Base-by-base conservation (phyloP, 1,140 invertebrate genomes). In the Meteorus sp. region DNA sequence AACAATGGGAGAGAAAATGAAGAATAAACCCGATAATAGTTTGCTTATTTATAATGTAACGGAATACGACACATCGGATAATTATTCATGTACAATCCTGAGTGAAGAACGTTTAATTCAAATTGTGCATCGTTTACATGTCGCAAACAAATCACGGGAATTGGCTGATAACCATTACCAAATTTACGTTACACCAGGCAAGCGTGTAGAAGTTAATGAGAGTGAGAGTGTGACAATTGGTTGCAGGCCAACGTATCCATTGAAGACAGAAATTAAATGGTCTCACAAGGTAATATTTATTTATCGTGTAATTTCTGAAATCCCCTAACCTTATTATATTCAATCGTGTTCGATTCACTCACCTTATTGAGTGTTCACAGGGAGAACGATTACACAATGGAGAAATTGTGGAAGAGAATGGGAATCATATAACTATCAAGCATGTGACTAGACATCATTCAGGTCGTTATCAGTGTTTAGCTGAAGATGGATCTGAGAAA, bases 381-480 rank as follows among this genome's bases (percentile, higher is more conserved):
- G 69, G 56, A 15, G n/a, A 62, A 8, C 61, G 64, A 17, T 11
- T 77, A 44, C 52, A 60, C 13, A 27, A 47, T 0, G 23, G 19
- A 13, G 39, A 57, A 31, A 31, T 15, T 23, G 25, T 31, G 8
- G 45, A 67, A 0, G 31, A 39, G 3, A 61, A 64, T 3, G 68
- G 59, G 8, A 67, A 67, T 15, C 51, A 43, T 6, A 56, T 72
- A n/a, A 61, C 56, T 4, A 71, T 77, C 29, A 59, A 37, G 13
- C 72, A 72, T 15, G 69, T 67, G 2, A 70, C 57, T n/a, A 73
- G 60, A 51, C 66, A 69, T 35, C 25, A 70, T 33, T 48, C 51
- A 5, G 74, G 73, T n/a, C 25, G 37, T 6, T 77, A 76, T 62
- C 67, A 68, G 17, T 77, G 75, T 51, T 56, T 77, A 3, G 68